Evolutionary conservation across 2,113 vertebrate species (phyloP).

Genomic region (Lampris megalopsis): DNA sequence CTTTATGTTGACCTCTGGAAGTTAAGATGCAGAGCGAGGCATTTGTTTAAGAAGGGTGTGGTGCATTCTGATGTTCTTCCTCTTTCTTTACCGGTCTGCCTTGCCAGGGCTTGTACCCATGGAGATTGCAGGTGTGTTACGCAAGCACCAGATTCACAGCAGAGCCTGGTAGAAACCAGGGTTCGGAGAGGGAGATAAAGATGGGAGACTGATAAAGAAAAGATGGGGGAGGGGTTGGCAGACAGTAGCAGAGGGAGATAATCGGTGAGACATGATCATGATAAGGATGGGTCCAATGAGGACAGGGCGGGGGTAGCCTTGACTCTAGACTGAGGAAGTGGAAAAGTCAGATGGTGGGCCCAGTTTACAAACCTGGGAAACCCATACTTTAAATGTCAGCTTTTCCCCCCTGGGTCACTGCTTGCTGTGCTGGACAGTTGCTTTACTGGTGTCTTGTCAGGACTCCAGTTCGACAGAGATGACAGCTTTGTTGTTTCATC

Average conservation of each 20-base stretch:
- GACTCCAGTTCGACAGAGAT: background rate
- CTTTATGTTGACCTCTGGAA: slow-evolving; percentile 43
- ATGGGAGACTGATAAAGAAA: background rate
- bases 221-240: background rate
- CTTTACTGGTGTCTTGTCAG: background rate
- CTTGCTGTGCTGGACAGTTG: background rate
- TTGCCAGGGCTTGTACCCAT: slow-evolving; percentile 80
- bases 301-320: too few relatives aligned
- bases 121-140: slow-evolving; percentile 80
- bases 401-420: background rate
- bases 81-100: slow-evolving; percentile 55
- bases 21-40: slow-evolving; percentile 64
- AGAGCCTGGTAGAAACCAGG: slow-evolving; percentile 19
- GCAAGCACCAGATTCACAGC: slow-evolving; percentile 50
- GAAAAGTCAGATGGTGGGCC: background rate
- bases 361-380: background rate
- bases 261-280: background rate
- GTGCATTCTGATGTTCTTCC: slow-evolving; percentile 67
- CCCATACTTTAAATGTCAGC: background rate
- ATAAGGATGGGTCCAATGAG: too few relatives aligned
- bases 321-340: background rate
- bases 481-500: too few relatives aligned
- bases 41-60: slow-evolving; percentile 84
- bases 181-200: slow-evolving; percentile 11
- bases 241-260: background rate